Base-by-base conservation (phyloP, 30 jellyfish, hydroid and myxozoan genomes). In the Aurelia aurita region DNA sequence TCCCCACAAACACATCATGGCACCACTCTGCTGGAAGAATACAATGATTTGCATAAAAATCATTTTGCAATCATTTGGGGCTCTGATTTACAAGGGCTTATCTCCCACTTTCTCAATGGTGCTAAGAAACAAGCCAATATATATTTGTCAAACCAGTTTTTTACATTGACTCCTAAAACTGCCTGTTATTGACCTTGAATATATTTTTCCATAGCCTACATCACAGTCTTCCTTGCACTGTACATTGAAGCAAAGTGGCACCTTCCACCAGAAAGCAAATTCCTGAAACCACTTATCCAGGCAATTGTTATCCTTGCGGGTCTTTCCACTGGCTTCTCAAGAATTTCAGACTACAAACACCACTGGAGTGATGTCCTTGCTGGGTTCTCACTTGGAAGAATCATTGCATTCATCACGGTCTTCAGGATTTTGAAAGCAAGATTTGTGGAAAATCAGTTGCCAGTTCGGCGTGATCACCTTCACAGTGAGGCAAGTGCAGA, bases 331-430 rank as follows among this genome's bases (percentile, higher is more conserved):
- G 96, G 96, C 49, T 79, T 78, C 63, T 84, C 98, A 19, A 68
- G 98, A 34, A 85, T 91, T 1, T 79, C 96, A 18, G 98, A 91
- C 65, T 79, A 85, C 86, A 91, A 91, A 61, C 98, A 91, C 61
- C 98, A 91, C 23, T 91, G 96, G 85, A 85, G 96, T 53, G 98
- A 91, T 80, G 98, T 91, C 0, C 78, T 86, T 19, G 96, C 74
- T 26, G 98, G 98, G 19, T 77, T 67, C 26, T 1, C 62, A 2
- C 62, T 91, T 8, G 98, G 98, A 26, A 66, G 79, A 27, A 73
- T 51, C 2, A 53, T 85, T 9, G 98, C 96, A 7, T 32, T 85
- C 53, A 45, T 85, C 31, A 74, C 88, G 9, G 23, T 79, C 3
- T 69, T 76, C 81, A 69, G 67, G 43, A 80, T 83, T 10, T 35